Evolutionary conservation across 1,140 invertebrate genomes (phyloP).

Genomic region (Drosophila sturtevanti): DNA sequence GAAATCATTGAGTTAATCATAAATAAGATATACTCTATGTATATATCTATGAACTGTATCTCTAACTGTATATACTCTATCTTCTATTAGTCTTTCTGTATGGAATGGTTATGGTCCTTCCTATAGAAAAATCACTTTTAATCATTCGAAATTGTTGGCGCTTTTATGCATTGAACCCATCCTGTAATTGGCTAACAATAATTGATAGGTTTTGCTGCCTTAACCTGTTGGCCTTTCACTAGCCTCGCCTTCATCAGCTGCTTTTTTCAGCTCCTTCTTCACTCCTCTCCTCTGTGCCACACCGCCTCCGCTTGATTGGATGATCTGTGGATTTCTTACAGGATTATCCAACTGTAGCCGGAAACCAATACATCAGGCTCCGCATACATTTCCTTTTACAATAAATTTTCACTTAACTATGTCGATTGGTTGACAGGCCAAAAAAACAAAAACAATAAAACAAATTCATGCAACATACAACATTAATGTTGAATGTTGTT

Average conservation of each 20-base stretch:
- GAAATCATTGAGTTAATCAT: too few relatives aligned
- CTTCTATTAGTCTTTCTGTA: too few relatives aligned
- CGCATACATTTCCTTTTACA: constrained; percentile 69
- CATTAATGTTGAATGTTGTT: neutral
- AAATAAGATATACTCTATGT: too few relatives aligned
- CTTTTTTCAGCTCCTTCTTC: neutral
- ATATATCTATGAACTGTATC: too few relatives aligned
- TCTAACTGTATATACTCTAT: too few relatives aligned
- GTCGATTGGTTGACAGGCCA: constrained; percentile 56
- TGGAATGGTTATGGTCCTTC: too few relatives aligned
- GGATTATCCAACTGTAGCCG: constrained; percentile 73
- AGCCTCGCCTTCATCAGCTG: constrained; percentile 12
- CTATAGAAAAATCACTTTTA: neutral
- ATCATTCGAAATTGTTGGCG: neutral
- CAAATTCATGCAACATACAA: constrained; percentile 41
- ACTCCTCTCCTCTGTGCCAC: too few relatives aligned
- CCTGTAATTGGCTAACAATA: neutral
- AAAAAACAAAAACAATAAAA: neutral
- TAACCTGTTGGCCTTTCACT: constrained; percentile 43
- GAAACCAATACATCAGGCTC: constrained; percentile 74
- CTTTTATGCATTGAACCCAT: neutral
- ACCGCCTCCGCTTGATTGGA: neutral
- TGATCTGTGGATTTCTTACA: constrained; percentile 17
- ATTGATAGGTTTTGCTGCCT: constrained; percentile 39
- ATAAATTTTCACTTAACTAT: constrained; percentile 81